phyloP scores from a whole-genome alignment of 92 coral and sea anemone species.

The Montipora capitata region DNA sequence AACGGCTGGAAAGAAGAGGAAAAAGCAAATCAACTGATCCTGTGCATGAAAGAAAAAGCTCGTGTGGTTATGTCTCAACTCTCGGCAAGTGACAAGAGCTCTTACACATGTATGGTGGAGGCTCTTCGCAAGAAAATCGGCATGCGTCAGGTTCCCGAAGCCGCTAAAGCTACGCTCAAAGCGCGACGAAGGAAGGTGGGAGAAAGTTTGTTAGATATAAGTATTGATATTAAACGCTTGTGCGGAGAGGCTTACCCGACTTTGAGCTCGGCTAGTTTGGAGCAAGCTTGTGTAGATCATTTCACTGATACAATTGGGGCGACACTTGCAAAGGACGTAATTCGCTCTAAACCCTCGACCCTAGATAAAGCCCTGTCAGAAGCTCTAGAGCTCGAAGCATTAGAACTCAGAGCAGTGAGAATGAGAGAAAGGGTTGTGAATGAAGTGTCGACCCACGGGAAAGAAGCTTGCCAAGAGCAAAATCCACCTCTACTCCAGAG shows the following conservation, averaged over 20 bases:
- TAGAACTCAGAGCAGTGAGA: slow-evolving; percentile 35
- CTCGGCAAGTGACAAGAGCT: slow-evolving; percentile 15
- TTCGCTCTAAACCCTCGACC: slow-evolving; percentile 27
- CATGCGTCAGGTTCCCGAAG: slow-evolving; percentile 47
- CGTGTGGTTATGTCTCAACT: slow-evolving; percentile 43
- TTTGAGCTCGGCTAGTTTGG: slow-evolving; percentile 25
- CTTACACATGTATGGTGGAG: slow-evolving; percentile 24
- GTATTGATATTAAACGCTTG: slow-evolving; percentile 35
- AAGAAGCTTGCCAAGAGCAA: neutral
- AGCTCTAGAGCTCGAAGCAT: slow-evolving; percentile 46
- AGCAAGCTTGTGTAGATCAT: slow-evolving; percentile 50
- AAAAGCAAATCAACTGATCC: slow-evolving; percentile 32
- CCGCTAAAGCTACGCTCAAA: slow-evolving; percentile 41
- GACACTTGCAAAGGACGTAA: slow-evolving; percentile 45
- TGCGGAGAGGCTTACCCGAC: slow-evolving; percentile 37
- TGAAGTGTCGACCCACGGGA: slow-evolving; percentile 22
- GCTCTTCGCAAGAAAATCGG: slow-evolving; percentile 28
- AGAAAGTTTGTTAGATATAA: slow-evolving; percentile 33
- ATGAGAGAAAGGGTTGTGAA: slow-evolving; percentile 38
- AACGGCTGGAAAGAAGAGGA: slow-evolving; percentile 33
- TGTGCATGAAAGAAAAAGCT: slow-evolving; percentile 20
- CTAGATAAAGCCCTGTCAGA: slow-evolving; percentile 53
- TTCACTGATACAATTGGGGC: slow-evolving; percentile 47
- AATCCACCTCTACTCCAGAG: slow-evolving; percentile 19
- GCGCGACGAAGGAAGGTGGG: slow-evolving; percentile 51